These are phyloP conservation scores for Hydrolagus colliei DNA, from an alignment of 2,797 vertebrate genomes.

Conservation along the genomic window DNA sequence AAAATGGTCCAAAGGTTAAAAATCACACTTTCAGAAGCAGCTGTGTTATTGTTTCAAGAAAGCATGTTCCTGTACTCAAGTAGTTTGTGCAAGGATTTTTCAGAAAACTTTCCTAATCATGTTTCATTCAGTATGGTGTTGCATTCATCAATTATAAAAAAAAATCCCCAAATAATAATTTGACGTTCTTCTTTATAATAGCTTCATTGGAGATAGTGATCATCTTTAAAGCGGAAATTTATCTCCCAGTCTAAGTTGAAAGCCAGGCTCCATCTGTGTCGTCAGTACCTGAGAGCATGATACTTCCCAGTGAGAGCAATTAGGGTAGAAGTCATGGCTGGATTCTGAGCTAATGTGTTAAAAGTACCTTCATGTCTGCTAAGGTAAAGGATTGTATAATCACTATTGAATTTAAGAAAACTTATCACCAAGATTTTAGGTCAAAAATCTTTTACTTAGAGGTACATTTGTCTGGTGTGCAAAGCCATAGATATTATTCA, in stretches of 20 bases:
- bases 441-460: slow-evolving; percentile 31
- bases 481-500: slow-evolving; percentile 27
- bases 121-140: background rate
- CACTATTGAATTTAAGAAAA: slow-evolving; percentile 35
- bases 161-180: background rate
- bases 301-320: slow-evolving; percentile 47
- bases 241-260: slow-evolving; percentile 35
- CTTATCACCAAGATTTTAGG: slow-evolving; percentile 34
- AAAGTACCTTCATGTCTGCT: slow-evolving; percentile 25
- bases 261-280: slow-evolving; percentile 41
- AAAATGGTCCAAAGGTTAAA: background rate
- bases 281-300: slow-evolving; percentile 36
- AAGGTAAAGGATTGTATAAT: slow-evolving; percentile 37
- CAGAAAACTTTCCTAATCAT: background rate
- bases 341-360: slow-evolving; percentile 37
- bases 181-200: background rate
- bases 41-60: background rate
- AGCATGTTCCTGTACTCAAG: no score
- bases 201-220: slow-evolving; percentile 34
- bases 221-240: slow-evolving; percentile 36
- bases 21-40: background rate
- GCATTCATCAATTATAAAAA: background rate
- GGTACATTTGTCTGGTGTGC: slow-evolving; percentile 28
- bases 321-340: slow-evolving; percentile 40
- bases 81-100: background rate